Evolutionary conservation across 2,888 invertebrate species (phyloP).

Genomic region (Caenorhabditis uteleia): DNA sequence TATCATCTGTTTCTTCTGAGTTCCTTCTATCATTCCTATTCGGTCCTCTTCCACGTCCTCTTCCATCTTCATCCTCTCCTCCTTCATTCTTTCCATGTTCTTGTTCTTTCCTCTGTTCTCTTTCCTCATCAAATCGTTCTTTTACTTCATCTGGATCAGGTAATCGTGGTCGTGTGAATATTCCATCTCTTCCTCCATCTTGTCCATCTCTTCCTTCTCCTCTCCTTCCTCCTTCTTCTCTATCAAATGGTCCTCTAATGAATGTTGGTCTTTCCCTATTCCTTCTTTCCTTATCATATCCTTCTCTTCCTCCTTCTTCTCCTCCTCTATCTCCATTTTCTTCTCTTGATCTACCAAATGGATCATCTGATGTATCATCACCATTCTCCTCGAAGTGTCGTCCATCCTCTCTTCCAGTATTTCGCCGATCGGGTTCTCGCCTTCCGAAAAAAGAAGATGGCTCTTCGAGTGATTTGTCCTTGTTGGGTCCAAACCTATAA

Average conservation of each 20-base stretch:
- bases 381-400: slow-evolving; percentile 37
- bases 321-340: not conserved
- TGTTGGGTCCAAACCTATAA: slow-evolving; percentile 10
- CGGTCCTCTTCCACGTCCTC: not conserved
- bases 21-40: not conserved
- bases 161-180: slow-evolving; percentile 8
- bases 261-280: slow-evolving; percentile 22
- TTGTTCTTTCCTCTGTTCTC: slow-evolving; percentile 9
- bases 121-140: slow-evolving; percentile 24
- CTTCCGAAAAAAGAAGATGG: slow-evolving; percentile 1
- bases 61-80: slow-evolving; percentile 15
- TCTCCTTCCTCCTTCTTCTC: too few relatives aligned
- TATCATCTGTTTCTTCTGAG: not conserved
- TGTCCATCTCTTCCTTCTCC: not conserved
- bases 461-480: slow-evolving; percentile 24
- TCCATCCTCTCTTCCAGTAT: slow-evolving; percentile 38
- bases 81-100: slow-evolving; percentile 8
- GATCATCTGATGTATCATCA: not conserved
- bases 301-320: not conserved
- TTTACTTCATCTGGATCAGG: slow-evolving; percentile 22
- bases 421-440: slow-evolving; percentile 25
- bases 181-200: not conserved
- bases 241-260: not conserved
- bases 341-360: not conserved
- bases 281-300: not conserved